Percentiles rank a stretch among this genome's conserved stretches.
Evolutionary conservation across 1,140 invertebrate species (phyloP).

Genomic region (Eciton burchellii): DNA sequence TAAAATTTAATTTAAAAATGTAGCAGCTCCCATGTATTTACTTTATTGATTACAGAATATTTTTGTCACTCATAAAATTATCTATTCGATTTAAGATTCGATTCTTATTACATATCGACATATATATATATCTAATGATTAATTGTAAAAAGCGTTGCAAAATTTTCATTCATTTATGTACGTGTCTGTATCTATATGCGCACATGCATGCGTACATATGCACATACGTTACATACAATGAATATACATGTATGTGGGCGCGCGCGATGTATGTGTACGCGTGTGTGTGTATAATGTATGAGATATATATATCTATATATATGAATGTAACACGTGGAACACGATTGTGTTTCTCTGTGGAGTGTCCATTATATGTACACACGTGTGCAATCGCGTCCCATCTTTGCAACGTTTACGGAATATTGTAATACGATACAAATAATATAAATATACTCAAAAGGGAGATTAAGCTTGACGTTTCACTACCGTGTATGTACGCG

Average conservation of each 20-base stretch:
- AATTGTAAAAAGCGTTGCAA: constrained; percentile 16
- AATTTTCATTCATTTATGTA: background rate
- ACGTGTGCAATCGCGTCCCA: constrained; percentile 2
- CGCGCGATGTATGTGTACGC: too few species aligned
- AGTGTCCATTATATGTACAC: background rate
- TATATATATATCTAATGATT: constrained; percentile 21
- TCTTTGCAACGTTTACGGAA: constrained; percentile 37
- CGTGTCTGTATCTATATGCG: too few species aligned
- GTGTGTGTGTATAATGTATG: too few species aligned
- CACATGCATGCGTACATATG: too few species aligned
- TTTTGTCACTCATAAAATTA: constrained; percentile 23
- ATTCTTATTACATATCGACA: constrained; percentile 1
- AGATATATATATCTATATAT: too few species aligned
- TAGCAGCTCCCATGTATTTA: constrained; percentile 2
- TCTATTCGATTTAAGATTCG: constrained; percentile 3
- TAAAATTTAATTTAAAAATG: constrained; percentile 33
- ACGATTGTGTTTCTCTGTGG: too few species aligned
- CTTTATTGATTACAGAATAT: constrained; percentile 50
- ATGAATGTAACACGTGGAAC: too few species aligned
- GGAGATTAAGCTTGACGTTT: constrained; percentile 26
- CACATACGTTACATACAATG: too few species aligned
- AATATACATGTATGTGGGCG: too few species aligned
- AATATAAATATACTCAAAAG: constrained; percentile 30
- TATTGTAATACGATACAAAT: constrained; percentile 29
- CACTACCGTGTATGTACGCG: constrained; percentile 25